Base-by-base conservation (phyloP, 1,140 invertebrate genomes). In the Dicyema japonicum region DNA sequence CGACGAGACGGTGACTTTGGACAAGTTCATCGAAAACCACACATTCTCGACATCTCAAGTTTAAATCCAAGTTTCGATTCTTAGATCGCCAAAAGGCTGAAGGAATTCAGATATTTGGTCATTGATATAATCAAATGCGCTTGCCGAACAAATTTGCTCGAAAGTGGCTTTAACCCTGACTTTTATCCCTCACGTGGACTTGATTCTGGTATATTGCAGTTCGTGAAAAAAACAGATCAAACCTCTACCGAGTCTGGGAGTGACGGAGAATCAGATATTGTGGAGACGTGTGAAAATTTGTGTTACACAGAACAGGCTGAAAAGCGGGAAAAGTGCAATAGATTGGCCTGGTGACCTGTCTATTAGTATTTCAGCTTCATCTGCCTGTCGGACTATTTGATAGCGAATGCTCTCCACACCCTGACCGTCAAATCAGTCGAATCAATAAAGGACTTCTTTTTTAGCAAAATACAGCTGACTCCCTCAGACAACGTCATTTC, bases 271-370 rank as follows among this genome's bases (percentile, higher is more conserved):
- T 15, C 14, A 35, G 9, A 40, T 42, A n/a, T 43, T 61, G 38
- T 41, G 1, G 45, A 53, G 33, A 44, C 47, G 5, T 47, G 65
- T 9, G 50, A 56, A 21, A 56, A 55, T 36, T 54, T 70, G 56
- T 66, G 65, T 14, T 74, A 70, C 37, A 69, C 67, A 17, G 64
- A 72, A 36, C 67, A 72, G 36, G 65, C 66, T 1, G 63, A 64
- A 31, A 75, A 74, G 39, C 56, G 64, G 31, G 59, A 62, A 27
- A 65, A 66, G 37, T 72, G 68, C 41, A 58, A 62, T 36, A 51
- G 61, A 15, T 49, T 69, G 0, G 59, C 61, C 11, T 58, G 63
- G 65, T 69, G 50, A 16, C 24, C 9, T 26, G 4, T 15, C 23
- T 30, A 25, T 9, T 25, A 9, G 8, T 5, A 11, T 15, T 18